Conservation (phyloP, 2,888 invertebrate genomes). For the Drosophila neonasuta region DNA sequence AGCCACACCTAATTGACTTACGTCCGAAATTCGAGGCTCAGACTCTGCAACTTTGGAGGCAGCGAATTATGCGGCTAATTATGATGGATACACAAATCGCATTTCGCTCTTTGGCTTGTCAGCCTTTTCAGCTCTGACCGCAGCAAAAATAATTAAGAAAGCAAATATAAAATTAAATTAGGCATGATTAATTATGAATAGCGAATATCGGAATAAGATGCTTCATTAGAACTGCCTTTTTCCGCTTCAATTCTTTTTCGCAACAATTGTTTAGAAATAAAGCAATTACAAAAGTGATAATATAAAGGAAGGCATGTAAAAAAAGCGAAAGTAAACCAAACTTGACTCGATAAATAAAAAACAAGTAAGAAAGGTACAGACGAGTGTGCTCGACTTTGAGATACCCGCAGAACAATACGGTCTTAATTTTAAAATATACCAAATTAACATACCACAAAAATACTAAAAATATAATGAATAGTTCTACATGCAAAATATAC, state of each 20-base stretch:
- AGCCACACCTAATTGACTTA: conserved; percentile 49
- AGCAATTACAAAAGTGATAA: too few species aligned
- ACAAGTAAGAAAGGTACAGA: too few species aligned
- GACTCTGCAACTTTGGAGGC: not conserved
- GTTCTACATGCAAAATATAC: too few species aligned
- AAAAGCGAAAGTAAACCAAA: too few species aligned
- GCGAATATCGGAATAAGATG: not conserved
- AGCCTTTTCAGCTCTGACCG: not conserved
- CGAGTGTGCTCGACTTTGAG: too few species aligned
- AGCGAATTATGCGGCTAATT: conserved; percentile 20
- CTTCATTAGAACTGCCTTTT: not conserved
- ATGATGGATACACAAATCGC: conserved; percentile 13
- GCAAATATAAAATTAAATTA: not conserved
- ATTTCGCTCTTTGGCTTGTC: conserved; percentile 6
- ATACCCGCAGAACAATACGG: too few species aligned
- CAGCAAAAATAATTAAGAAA: conserved; percentile 7
- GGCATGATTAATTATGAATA: not conserved
- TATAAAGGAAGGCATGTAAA: not conserved
- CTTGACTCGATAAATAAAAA: too few species aligned
- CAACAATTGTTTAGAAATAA: too few species aligned
- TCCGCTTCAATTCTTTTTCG: too few species aligned
- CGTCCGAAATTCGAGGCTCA: conserved; percentile 1
- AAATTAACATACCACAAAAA: too few species aligned
- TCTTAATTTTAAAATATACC: too few species aligned
- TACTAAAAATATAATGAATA: too few species aligned